Conservation (phyloP, 2,797 vertebrate species). For the Lophura swinhoii region DNA sequence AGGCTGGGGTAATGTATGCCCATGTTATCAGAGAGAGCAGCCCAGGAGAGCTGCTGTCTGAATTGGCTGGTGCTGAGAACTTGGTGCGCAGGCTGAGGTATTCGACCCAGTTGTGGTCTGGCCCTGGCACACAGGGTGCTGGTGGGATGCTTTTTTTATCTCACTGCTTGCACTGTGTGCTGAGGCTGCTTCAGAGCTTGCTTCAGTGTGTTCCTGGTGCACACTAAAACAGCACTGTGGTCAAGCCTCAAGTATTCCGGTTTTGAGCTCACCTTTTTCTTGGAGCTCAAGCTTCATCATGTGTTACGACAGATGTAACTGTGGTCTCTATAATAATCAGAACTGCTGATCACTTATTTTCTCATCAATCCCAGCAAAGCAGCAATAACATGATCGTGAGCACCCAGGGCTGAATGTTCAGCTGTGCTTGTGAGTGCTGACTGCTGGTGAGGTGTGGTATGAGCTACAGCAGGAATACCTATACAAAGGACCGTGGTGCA, state of each 20-base stretch:
- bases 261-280: not conserved
- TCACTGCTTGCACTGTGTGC: not conserved
- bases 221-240: not conserved
- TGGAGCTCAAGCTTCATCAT: not conserved
- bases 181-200: not conserved
- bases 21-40: fast-evolving
- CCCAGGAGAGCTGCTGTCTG: not conserved
- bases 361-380: not conserved
- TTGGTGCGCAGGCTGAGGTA: fast-evolving
- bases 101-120: not conserved
- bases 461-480: not conserved
- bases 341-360: not conserved
- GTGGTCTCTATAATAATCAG: not conserved
- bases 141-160: not conserved
- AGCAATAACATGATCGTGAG: not conserved
- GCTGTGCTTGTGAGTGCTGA: fast-evolving
- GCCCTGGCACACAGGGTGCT: fast-evolving
- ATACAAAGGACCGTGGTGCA: fast-evolving
- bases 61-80: not conserved
- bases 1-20: not conserved
- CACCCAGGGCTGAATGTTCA: not conserved
- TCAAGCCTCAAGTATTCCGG: not conserved
- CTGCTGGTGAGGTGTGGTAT: fast-evolving
- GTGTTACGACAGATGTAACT: not conserved
- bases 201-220: not conserved